Conservation (phyloP, 2,113 vertebrate species). For the Apodemus sylvaticus region DNA sequence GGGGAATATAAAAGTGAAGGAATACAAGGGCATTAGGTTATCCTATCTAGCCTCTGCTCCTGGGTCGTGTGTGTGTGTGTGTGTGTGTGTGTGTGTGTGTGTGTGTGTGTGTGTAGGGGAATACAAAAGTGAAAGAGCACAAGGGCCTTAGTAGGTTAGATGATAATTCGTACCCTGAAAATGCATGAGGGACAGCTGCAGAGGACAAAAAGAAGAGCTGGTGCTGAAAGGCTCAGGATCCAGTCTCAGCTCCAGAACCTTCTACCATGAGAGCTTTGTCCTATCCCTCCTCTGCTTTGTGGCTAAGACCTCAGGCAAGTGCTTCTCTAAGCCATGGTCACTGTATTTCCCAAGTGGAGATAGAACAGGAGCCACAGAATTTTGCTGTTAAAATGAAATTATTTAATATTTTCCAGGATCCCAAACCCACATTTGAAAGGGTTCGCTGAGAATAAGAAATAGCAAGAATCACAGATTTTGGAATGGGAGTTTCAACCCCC, state of each 20-base stretch:
- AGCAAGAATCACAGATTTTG: background rate
- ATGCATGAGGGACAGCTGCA: background rate
- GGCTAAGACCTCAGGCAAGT: background rate
- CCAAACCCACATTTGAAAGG: background rate
- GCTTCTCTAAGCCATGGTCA: background rate
- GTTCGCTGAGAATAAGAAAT: background rate
- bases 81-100: background rate
- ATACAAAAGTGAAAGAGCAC: background rate
- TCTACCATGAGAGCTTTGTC: background rate
- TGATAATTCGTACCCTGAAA: background rate
- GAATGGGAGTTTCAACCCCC: background rate
- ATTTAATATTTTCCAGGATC: background rate
- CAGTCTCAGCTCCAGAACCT: background rate
- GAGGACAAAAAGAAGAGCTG: background rate
- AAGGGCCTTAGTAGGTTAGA: background rate
- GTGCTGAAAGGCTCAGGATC: accelerated
- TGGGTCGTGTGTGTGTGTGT: no score
- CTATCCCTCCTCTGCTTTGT: background rate
- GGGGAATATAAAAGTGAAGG: no score
- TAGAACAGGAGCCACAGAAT: no score
- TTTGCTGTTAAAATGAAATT: background rate
- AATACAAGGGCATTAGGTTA: no score
- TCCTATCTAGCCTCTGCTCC: background rate
- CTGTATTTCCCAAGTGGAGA: background rate
- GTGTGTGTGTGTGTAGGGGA: background rate